phyloP scores from a whole-genome alignment of 2,797 vertebrate genomes.

The Amazona finschi region DNA sequence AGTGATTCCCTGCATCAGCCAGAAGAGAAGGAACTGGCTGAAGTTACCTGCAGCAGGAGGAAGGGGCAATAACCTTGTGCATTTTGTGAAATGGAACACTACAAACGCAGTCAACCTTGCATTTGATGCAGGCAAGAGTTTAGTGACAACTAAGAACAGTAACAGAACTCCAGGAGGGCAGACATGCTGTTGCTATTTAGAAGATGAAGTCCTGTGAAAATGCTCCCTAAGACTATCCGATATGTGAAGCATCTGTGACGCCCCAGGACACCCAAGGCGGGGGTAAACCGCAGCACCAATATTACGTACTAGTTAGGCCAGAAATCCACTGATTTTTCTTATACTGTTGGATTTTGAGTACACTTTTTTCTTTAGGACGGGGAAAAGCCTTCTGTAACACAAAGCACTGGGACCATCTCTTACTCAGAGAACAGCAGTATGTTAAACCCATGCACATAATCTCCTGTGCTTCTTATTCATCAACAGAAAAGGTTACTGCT shows the following conservation, averaged over 20 bases:
- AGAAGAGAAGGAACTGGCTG: neutral
- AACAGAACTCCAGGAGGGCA: neutral
- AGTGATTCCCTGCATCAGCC: neutral
- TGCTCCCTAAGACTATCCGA: neutral
- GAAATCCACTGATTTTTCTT: neutral
- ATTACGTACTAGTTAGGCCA: neutral
- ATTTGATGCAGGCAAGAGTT: neutral
- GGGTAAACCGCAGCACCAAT: neutral
- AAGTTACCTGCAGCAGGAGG: neutral
- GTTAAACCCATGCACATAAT: neutral
- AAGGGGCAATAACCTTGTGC: neutral
- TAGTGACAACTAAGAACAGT: neutral
- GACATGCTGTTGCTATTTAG: neutral
- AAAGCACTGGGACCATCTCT: neutral
- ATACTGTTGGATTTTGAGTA: neutral
- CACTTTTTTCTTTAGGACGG: neutral
- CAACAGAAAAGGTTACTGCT: neutral
- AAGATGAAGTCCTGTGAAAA: neutral
- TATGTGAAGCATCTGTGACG: neutral
- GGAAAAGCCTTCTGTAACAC: neutral
- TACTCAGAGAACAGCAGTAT: neutral
- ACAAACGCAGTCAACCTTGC: neutral
- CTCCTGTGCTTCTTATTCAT: neutral
- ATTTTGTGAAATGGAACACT: neutral
- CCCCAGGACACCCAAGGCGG: neutral